Evolutionary conservation across 1,140 invertebrate species (phyloP), one percentile per base, ranked within the genome.

Genomic region (Pararge aegeria): DNA sequence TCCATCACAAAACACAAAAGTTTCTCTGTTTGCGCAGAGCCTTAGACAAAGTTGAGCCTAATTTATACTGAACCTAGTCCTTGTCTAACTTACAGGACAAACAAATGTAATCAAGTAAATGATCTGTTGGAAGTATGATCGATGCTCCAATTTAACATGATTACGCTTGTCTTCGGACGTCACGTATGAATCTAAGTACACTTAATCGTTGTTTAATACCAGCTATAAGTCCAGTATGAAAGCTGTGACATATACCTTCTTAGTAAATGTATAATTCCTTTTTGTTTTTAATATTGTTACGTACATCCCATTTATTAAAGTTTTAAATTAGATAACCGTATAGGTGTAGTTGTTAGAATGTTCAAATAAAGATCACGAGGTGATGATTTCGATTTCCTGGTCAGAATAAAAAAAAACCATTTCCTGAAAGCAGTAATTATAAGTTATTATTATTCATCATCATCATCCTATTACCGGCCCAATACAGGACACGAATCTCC

Each of bases 11-110:
- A 13, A 2, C 1, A 42, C 38, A 1, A 42, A 42, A 9, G n/a
- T n/a, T n/a, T n/a, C n/a, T 42, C 1, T 13, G 13, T 7, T 16
- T 18, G 18, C 0, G 38, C 12, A 42, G 12, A 4, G 24, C 4
- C 20, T 44, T 44, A 46, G 68, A 61, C 61, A 61, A 65, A 68
- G 59, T 62, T 65, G 52, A 65, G 57, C 52, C 52, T 56, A 64
- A 70, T 73, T 66, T 67, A 68, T 76, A 66, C 50, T 50, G 50
- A 72, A 61, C 20, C 57, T 60, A 58, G 65, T 68, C 49, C 44
- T 27, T 66, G 68, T 73, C 58, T 42, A 61, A 56, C 55, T 55
- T 52, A 64, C 63, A 74, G 49, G 20, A 7, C 30, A 63, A 65
- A 69, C 64, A 66, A 66, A 61, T 66, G 62, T 76, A 62, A 71